Base-by-base conservation (phyloP, 2,797 vertebrate genomes). In the Craterocephalus amniculus region DNA sequence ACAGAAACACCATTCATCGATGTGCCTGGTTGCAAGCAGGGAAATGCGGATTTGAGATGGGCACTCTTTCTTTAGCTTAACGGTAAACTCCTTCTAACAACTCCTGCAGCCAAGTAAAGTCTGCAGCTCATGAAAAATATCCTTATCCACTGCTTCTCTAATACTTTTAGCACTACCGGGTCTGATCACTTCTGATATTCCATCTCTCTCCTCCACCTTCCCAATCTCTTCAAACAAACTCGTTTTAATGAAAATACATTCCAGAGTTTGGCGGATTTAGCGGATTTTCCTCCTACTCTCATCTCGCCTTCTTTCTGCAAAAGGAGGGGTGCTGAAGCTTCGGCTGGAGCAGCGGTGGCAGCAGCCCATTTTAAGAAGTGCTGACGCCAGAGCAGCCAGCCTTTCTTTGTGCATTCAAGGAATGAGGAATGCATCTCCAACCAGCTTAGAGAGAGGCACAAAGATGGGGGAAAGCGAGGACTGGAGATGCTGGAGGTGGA, bases 171-270 rank as follows among this genome's bases (percentile, higher is more conserved):
- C 59, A 32, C 70, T 61, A 54, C 26, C 70, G 54, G 72, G 78
- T 77, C 86, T 74, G 83, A 87, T 88, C 83, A 76, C 68, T 61
- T 83, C 58, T 83, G 84, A 84, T 81, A 66, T 63, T 57, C 79
- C 62, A 78, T 73, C 69, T 58, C 78, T 67, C 67, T 70, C 80
- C 72, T 72, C 65, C 79, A 77, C 79, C 76, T 63, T 67, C 43
- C 69, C 87, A 87, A 90, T 91, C 91, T 90, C 85, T 89, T 93
- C 91, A 93, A 93, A 93, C 82, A 85, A 91, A 89, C 91, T 85
- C 75, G 79, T 88, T 91, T 88, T 93, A 93, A 93, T 90, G 90
- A 92, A 93, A 92, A 91, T 84, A 88, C 90, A 89, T 93, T 91
- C 88, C 91, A 73, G 78, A 87, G 80, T 91, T 92, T 91, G 85